Base-by-base conservation (phyloP, 2,888 invertebrate species). In the Sinopyrophorus schimmeli region DNA sequence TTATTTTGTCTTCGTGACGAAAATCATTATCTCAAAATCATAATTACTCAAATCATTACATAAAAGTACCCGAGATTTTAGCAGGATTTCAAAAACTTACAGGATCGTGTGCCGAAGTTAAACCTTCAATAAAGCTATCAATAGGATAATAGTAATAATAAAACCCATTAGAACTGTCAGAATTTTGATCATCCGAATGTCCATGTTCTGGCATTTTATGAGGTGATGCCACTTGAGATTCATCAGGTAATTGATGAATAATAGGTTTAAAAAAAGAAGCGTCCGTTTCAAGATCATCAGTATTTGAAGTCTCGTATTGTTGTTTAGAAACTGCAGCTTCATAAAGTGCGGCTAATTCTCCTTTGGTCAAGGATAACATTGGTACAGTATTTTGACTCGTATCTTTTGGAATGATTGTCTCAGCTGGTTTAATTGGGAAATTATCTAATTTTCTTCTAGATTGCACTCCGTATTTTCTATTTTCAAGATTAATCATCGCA, bases 101-200 rank as follows among this genome's bases (percentile, higher is more conserved):
- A 28, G 56, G 54, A 9, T 30, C 14, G n/a, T 49, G 47, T 5
- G 37, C 21, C 53, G 68, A 66, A n/a, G 66, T 52, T 43, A 70
- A 51, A 50, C 73, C 74, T 53, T 74, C 73, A 51, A 74, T 62
- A 51, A 78, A 76, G 44, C 73, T 75, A 56, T 77, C 76, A 35
- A 78, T 61, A 0, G 79, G 79, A 56, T 77, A 78, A 62, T 77
- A 79, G 60, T 79, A 78, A 59, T 79, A 80, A 57, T 75, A 75
- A 62, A 76, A 77, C 53, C 76, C 74, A 15, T 57, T 32, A 18
- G 55, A 54, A 30, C 67, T 64, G 9, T 48, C 16, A 11, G 40
- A 20, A 11, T 26, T 9, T 6, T 9, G n/a, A 9, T 52, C 26
- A 2, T 32, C 12, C n/a, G n/a, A n/a, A 30, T 32, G 26, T 11